These are phyloP conservation scores for Apamea anceps DNA, from an alignment of 2,888 invertebrate species.

Conservation along the genomic window DNA sequence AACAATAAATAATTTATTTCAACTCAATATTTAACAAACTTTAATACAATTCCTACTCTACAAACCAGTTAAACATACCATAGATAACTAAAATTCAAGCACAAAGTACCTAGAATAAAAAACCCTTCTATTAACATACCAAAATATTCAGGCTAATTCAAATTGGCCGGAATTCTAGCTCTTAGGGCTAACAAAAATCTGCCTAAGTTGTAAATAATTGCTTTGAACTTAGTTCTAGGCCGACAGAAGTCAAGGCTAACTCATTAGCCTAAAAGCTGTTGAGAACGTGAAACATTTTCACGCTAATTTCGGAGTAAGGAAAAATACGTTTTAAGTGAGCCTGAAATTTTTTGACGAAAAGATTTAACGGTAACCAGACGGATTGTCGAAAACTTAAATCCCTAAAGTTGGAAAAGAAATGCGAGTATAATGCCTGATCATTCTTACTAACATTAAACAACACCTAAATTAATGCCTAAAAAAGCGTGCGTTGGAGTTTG, in stretches of 20 bases:
- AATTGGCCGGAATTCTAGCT: constrained; percentile 36
- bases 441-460: no score
- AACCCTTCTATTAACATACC: constrained; percentile 21
- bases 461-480: no score
- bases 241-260: constrained; percentile 58
- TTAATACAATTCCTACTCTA: background rate
- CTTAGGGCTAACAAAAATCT: constrained; percentile 44
- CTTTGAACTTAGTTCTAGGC: constrained; percentile 51
- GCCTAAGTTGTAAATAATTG: constrained; percentile 58
- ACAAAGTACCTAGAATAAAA: constrained; percentile 34
- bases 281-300: constrained; percentile 43
- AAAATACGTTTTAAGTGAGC: constrained; percentile 22
- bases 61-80: background rate
- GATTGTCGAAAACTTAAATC: background rate
- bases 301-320: constrained; percentile 39
- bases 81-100: background rate
- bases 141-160: constrained; percentile 43
- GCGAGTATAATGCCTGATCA: no score
- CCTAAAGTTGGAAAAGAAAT: background rate
- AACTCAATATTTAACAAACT: background rate
- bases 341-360: background rate
- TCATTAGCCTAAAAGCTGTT: constrained; percentile 66
- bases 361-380: background rate
- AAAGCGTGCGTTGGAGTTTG: no score
- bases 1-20: background rate